phyloP scores from a whole-genome alignment of 2,888 invertebrate genomes.

The Chrysina gloriosa region DNA sequence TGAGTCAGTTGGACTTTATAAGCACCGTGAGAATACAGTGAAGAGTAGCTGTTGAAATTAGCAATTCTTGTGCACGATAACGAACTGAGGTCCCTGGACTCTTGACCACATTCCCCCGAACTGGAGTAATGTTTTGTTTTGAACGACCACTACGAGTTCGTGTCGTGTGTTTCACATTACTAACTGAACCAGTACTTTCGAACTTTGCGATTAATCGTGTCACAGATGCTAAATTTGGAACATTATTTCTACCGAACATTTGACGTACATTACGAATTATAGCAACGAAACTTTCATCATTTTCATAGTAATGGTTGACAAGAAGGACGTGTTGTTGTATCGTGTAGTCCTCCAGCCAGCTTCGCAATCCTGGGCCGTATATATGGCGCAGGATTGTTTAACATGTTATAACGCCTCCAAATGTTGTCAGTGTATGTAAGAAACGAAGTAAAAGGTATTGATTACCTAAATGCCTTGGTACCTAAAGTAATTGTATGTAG shows the following conservation, averaged over 20 bases:
- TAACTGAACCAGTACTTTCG: background rate
- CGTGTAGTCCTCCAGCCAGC: background rate
- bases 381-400: no score
- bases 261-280: background rate
- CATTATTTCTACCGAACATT: background rate
- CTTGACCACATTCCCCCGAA: background rate
- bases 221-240: background rate
- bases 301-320: background rate
- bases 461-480: no score
- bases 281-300: background rate
- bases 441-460: no score
- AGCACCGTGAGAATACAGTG: background rate
- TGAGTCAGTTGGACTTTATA: background rate
- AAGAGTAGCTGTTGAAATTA: background rate
- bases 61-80: background rate
- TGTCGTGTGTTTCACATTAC: background rate
- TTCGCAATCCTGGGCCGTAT: no score
- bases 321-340: background rate
- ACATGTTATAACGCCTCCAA: no score
- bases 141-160: no score
- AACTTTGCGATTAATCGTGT: background rate
- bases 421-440: no score
- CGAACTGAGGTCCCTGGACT: background rate
- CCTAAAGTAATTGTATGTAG: no score
- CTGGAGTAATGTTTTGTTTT: background rate